Evolutionary conservation across 92 coral and sea anemone genomes (phyloP).

Genomic region (Plumapathes pennacea): DNA sequence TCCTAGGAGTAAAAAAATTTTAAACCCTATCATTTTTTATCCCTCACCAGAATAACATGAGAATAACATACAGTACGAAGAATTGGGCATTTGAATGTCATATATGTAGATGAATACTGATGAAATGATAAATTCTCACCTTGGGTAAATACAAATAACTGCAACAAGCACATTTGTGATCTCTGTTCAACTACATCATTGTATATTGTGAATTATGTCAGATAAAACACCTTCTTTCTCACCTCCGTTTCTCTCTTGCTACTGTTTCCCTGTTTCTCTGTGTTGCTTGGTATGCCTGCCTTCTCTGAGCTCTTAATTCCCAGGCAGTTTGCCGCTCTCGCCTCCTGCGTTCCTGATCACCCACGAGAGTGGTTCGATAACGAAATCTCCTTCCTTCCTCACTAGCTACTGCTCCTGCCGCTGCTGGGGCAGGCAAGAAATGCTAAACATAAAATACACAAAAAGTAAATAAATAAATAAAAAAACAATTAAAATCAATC

Average conservation of each 20-base stretch:
- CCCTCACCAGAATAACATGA: too few species aligned
- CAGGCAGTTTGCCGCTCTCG: slow-evolving; percentile 24
- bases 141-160: too few species aligned
- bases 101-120: too few species aligned
- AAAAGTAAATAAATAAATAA: not conserved
- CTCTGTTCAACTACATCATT: too few species aligned
- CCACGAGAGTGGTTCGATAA: slow-evolving; percentile 66
- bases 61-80: too few species aligned
- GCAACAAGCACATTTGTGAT: too few species aligned
- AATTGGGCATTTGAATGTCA: too few species aligned
- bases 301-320: slow-evolving; percentile 54
- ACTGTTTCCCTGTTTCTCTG: slow-evolving; percentile 37
- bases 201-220: too few species aligned
- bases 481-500: not conserved
- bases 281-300: slow-evolving; percentile 50
- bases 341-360: slow-evolving; percentile 24
- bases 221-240: too few species aligned
- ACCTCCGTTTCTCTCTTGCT: slow-evolving; percentile 82
- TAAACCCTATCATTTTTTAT: too few species aligned
- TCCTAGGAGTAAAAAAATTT: too few species aligned
- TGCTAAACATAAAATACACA: slow-evolving; percentile 36
- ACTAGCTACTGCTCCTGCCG: not conserved
- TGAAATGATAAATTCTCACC: too few species aligned
- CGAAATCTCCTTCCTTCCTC: slow-evolving; percentile 71
- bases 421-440: slow-evolving; percentile 18